phyloP scores from a whole-genome alignment of 2,888 invertebrate species.

The Acleris sparsana region DNA sequence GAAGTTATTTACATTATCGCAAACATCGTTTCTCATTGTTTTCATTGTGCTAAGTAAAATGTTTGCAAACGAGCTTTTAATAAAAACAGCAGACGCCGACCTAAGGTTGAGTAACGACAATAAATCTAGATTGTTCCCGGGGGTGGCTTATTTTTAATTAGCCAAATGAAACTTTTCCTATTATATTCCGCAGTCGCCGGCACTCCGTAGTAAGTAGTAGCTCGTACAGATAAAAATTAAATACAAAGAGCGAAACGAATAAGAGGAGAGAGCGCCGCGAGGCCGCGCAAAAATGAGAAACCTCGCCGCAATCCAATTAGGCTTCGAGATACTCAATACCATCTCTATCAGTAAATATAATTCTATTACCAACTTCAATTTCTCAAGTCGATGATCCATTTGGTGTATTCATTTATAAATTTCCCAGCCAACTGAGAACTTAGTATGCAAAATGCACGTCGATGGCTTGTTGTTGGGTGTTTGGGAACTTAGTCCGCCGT shows the following conservation, averaged over 20 bases:
- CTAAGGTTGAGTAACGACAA: conserved; percentile 65
- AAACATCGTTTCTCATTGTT: conserved; percentile 60
- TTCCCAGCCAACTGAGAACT: conserved; percentile 14
- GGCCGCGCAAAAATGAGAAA: conserved; percentile 61
- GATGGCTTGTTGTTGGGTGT: conserved; percentile 25
- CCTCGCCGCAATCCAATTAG: conserved; percentile 72
- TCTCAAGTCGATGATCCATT: conserved; percentile 26
- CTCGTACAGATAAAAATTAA: conserved; percentile 67
- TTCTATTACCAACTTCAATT: conserved; percentile 47
- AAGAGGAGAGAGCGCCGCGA: conserved; percentile 49
- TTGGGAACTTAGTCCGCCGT: conserved; percentile 29
- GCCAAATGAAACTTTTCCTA: conserved; percentile 79
- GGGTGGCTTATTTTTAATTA: conserved; percentile 79
- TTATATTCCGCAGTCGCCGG: conserved; percentile 67
- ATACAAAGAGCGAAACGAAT: conserved; percentile 59
- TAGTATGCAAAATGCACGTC: conserved; percentile 30
- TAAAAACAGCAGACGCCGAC: conserved; percentile 57
- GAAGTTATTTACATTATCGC: conserved; percentile 57
- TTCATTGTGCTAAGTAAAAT: conserved; percentile 55
- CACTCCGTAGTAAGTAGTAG: conserved; percentile 50
- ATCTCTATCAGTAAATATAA: conserved; percentile 56
- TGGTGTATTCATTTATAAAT: conserved; percentile 18
- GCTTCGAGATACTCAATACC: conserved; percentile 65
- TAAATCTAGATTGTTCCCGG: conserved; percentile 70
- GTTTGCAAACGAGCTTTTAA: conserved; percentile 62